These are phyloP conservation scores for Dendrocincla fuliginosa DNA, from an alignment of 2,797 vertebrate species.

Conservation along the genomic window DNA sequence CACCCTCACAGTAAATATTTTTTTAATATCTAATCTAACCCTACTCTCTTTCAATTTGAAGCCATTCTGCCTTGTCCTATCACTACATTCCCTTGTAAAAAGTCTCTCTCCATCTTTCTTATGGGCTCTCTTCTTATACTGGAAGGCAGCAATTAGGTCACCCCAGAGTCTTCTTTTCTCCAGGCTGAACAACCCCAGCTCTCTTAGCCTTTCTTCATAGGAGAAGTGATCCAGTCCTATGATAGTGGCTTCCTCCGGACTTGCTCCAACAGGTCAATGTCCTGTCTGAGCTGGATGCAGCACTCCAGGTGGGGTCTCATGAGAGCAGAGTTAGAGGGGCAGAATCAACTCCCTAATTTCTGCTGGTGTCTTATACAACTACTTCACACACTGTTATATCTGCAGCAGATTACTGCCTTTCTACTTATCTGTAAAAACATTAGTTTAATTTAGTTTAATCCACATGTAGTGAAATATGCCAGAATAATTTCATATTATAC, in stretches of 20 bases:
- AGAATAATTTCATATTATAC: neutral
- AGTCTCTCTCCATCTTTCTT: neutral
- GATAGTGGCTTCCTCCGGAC: no score
- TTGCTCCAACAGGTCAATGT: no score
- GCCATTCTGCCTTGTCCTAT: neutral
- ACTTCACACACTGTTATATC: neutral
- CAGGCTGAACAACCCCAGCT: neutral
- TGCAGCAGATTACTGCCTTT: neutral
- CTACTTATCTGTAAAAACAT: neutral
- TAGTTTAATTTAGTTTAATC: neutral
- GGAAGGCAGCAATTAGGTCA: neutral
- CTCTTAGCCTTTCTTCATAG: neutral
- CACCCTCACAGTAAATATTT: neutral
- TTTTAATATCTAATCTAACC: neutral
- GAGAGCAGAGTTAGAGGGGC: neutral
- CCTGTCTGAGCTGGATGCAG: no score
- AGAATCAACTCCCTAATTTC: neutral
- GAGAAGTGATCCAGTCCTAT: no score
- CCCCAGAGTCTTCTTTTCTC: neutral
- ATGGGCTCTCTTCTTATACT: neutral
- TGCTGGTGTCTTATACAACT: neutral
- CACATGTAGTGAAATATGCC: neutral
- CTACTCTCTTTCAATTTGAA: neutral
- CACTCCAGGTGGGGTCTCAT: no score
- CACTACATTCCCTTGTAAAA: neutral